Evolutionary conservation across 1,140 invertebrate species (phyloP), one percentile per base, ranked within the genome.

Genomic region (Drosophila sechellia): DNA sequence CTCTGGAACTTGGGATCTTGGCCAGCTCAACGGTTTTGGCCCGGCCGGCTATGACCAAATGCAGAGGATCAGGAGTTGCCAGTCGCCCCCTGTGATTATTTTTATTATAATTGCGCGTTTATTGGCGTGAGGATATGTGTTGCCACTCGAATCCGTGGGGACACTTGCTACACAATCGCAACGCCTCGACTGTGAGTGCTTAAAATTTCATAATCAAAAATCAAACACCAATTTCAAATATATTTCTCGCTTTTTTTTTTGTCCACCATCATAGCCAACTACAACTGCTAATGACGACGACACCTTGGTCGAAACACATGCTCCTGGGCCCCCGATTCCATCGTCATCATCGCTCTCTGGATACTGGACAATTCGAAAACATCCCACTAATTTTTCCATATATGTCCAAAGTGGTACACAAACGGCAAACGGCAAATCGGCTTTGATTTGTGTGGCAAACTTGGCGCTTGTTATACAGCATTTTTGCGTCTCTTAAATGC

Each of bases 381-480:
- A 89, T 87, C 85, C 84, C 84, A 87, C 84, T 84, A 87, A 87
- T 87, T 89, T 87, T 80, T 55, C 84, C 84, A 70, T 87, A 87
- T 87, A 84, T 74, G 85, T 79, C 76, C 79, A 86, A 76, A 87
- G 83, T 81, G 78, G 81, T 83, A 79, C 78, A 84, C 64, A 80
- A 78, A 65, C 53, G 74, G 65, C 59, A 39, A 68, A 76, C 59
- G 45, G 40, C 71, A 54, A 70, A 60, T 49, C 49, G 60, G 35
- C 79, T 83, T 89, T 77, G 83, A 87, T 83, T 86, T 83, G 37
- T 75, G 50, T 37, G 42, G 61, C 75, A 61, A 89, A 89, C 85
- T 89, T 89, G 84, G 84, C 84, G 85, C 85, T 90, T 90, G 84
- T 89, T 65, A 85, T 84, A 89, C 84, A 90, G 69, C 84, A 89